Conservation (phyloP, 2,888 invertebrate genomes). For the Hemithea aestivaria region DNA sequence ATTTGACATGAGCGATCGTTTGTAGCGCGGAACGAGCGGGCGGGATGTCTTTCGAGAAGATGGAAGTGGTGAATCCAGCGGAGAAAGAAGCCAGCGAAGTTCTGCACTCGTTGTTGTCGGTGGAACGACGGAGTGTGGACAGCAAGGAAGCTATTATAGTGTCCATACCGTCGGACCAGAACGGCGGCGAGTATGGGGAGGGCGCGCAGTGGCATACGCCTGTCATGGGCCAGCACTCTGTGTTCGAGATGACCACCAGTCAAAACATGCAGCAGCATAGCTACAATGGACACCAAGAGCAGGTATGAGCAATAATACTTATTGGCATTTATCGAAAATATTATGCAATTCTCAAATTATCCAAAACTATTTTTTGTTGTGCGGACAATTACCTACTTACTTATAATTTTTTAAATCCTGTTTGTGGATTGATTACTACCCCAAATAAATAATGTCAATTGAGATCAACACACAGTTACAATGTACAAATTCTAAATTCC, state of each 20-base stretch:
- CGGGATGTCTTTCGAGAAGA: slow-evolving; percentile 75
- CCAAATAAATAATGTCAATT: too few relatives aligned
- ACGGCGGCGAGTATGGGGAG: slow-evolving; percentile 71
- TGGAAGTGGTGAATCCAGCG: slow-evolving; percentile 82
- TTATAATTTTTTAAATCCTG: too few relatives aligned
- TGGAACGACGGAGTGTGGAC: slow-evolving; percentile 82
- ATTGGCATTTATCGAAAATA: neutral
- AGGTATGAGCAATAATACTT: slow-evolving; percentile 46
- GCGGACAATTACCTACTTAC: too few relatives aligned
- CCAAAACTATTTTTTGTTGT: too few relatives aligned
- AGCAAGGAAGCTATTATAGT: slow-evolving; percentile 76
- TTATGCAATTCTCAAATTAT: neutral
- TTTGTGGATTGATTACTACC: too few relatives aligned
- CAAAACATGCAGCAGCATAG: slow-evolving; percentile 69
- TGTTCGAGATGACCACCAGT: slow-evolving; percentile 62
- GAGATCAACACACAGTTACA: too few relatives aligned
- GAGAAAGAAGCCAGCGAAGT: slow-evolving; percentile 86
- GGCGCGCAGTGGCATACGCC: slow-evolving; percentile 83
- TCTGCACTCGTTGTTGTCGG: slow-evolving; percentile 82
- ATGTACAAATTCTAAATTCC: neutral
- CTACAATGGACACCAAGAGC: slow-evolving; percentile 74
- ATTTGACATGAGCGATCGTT: slow-evolving; percentile 69
- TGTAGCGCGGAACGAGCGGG: slow-evolving; percentile 61
- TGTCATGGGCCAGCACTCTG: slow-evolving; percentile 76
- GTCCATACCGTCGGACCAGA: slow-evolving; percentile 66